These are phyloP conservation scores for Mobula birostris DNA, from an alignment of 2,113 vertebrate genomes.

Conservation along the genomic window DNA sequence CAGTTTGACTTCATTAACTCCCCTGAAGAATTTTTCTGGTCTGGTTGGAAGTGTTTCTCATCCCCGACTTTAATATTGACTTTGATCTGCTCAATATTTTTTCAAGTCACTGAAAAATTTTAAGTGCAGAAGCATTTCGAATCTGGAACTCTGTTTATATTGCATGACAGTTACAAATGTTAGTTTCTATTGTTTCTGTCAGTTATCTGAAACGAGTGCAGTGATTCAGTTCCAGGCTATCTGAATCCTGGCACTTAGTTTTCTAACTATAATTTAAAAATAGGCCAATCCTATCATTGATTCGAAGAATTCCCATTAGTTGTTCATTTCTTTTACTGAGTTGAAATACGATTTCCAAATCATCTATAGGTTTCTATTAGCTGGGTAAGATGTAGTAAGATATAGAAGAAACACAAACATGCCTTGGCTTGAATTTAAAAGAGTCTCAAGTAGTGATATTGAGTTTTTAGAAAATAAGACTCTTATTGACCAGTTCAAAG, in stretches of 20 bases:
- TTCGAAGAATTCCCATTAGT: not conserved
- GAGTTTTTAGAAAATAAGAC: not conserved
- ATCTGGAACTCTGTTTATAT: slow-evolving; percentile 3
- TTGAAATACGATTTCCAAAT: slow-evolving; percentile 1
- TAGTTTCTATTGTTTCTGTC: slow-evolving; percentile 34
- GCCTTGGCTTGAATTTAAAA: not conserved
- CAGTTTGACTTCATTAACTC: not conserved
- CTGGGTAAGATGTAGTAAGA: not conserved
- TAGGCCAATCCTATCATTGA: slow-evolving; percentile 21
- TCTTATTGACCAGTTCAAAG: not conserved
- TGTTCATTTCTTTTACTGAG: not conserved
- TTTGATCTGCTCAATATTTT: slow-evolving; percentile 16
- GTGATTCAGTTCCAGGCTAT: not conserved
- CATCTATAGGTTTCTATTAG: not conserved
- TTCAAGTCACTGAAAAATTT: slow-evolving; percentile 21
- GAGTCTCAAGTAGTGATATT: not conserved
- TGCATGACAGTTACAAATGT: slow-evolving; percentile 22
- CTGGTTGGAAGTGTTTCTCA: not conserved
- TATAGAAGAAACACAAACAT: not conserved
- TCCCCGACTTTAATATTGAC: not conserved
- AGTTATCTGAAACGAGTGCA: not conserved
- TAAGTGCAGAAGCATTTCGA: not conserved
- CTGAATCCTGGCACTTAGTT: not conserved
- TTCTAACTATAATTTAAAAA: slow-evolving; percentile 1
- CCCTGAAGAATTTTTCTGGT: not conserved